Percentiles rank a stretch among this genome's conserved stretches.
phyloP scores from a whole-genome alignment of 2,797 vertebrate genomes.

The Atherinosoma microstoma region DNA sequence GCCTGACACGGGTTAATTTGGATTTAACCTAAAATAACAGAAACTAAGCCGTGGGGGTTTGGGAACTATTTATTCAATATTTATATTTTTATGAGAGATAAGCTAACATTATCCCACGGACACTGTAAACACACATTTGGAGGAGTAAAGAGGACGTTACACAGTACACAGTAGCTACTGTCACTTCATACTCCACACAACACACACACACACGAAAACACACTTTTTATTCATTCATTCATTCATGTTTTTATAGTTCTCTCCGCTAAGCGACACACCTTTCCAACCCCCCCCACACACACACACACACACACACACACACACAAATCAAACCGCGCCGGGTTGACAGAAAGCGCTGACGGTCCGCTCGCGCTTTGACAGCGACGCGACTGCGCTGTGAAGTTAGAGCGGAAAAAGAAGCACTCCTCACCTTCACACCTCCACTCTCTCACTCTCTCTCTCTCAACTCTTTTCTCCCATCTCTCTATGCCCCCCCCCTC shows the following conservation, averaged over 20 bases:
- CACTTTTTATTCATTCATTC: not conserved
- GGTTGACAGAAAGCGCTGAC: slow-evolving; percentile 1
- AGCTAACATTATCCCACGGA: no score
- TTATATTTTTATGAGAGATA: not conserved
- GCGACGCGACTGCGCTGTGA: slow-evolving; percentile 16
- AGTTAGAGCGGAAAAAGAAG: slow-evolving; percentile 52
- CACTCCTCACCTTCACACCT: slow-evolving; percentile 66
- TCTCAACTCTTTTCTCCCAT: no score
- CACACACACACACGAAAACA: not conserved
- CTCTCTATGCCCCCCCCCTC: not conserved
- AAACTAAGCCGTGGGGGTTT: not conserved
- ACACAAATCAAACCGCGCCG: slow-evolving; percentile 32
- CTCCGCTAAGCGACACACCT: not conserved
- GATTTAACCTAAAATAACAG: not conserved
- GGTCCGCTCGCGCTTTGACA: not conserved
- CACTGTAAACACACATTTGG: not conserved
- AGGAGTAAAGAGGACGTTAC: no score
- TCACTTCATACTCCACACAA: slow-evolving; percentile 3
- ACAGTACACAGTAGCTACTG: slow-evolving; percentile 3
- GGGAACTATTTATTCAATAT: not conserved
- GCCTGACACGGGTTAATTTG: not conserved
- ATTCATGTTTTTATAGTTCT: not conserved
- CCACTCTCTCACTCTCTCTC: slow-evolving; percentile 13
- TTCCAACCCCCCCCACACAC: not conserved
- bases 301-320: no score